Evolutionary conservation across 1,140 invertebrate genomes (phyloP), one percentile per base, ranked within the genome.

Genomic region (Drosophila neocordata): DNA sequence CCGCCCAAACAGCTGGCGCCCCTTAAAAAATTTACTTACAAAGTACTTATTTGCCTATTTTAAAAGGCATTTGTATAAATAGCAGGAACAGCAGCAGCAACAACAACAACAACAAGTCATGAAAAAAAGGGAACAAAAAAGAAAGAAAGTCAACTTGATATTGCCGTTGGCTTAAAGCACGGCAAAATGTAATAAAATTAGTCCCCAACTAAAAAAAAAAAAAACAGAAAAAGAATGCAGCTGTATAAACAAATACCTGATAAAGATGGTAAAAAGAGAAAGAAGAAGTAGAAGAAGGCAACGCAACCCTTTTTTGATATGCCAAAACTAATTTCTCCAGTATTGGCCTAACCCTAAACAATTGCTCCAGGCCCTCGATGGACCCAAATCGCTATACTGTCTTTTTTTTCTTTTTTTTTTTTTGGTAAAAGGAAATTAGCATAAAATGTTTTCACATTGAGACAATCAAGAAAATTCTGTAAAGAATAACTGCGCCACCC

Each of bases 1-100:
- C 9, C 7, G 48, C 22, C 20, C 41, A 27, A 41, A 56, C 68
- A 83, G 65, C 67, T 79, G 80, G 60, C 63, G 65, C 77, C 34
- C 37, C 70, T 72, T 12, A 55, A 56, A 58, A 77, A 87, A 76
- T 76, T 87, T 85, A 87, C 81, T 85, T 85, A 85, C 82, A 79
- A 85, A 85, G 81, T 87, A 87, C 82, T 85, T 85, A 85, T 87
- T 87, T 78, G 81, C 81, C 81, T 72, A 87, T 85, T 85, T 63
- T 64, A 64, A 82, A 87, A 87, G 69, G 65, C 74, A 85, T 87
- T 87, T 67, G 74, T 68, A 74, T 74, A 75, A 85, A 85, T 66
- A 65, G 31, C 65, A 81, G 48, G 57, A 69, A 52, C 51, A 66
- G 48, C 20, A 7, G 12, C 13, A 56, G 12, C 31, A 34, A 52